Evolutionary conservation across 2,113 vertebrate species (phyloP).

Genomic region (Panthera leo): DNA sequence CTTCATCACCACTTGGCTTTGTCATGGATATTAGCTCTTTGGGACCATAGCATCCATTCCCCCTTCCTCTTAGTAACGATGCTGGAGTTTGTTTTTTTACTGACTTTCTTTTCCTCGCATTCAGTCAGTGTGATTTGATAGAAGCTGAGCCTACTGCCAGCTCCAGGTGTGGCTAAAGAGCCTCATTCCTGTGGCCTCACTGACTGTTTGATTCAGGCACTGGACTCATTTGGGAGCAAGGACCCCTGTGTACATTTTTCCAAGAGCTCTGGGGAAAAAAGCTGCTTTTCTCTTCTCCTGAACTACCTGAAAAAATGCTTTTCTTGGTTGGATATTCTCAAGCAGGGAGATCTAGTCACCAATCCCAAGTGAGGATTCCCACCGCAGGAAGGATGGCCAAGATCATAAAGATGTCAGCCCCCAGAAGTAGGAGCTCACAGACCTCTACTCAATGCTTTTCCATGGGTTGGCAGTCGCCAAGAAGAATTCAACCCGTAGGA

Average conservation of each 20-base stretch:
- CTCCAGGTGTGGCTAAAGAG: background rate
- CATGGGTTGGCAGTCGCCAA: background rate
- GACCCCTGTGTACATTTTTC: background rate
- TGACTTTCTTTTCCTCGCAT: background rate
- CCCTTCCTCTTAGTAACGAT: background rate
- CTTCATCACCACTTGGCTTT: background rate
- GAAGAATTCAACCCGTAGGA: background rate
- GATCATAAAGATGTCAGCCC: background rate
- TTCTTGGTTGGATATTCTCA: background rate
- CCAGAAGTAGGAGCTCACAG: background rate
- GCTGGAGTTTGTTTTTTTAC: background rate
- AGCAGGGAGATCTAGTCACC: background rate
- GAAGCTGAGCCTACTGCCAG: background rate
- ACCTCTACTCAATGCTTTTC: background rate
- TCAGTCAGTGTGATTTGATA: background rate
- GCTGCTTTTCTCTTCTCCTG: background rate
- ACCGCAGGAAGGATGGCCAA: background rate
- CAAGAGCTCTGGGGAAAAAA: background rate
- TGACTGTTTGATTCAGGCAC: background rate
- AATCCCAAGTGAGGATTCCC: background rate
- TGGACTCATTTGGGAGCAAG: background rate
- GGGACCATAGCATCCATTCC: background rate
- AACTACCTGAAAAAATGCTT: background rate
- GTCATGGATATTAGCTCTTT: background rate
- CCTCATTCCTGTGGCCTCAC: fast-evolving